Evolutionary conservation across 2,888 invertebrate species (phyloP), one percentile per base, ranked within the genome.

Genomic region (Thymelicus lineola): DNA sequence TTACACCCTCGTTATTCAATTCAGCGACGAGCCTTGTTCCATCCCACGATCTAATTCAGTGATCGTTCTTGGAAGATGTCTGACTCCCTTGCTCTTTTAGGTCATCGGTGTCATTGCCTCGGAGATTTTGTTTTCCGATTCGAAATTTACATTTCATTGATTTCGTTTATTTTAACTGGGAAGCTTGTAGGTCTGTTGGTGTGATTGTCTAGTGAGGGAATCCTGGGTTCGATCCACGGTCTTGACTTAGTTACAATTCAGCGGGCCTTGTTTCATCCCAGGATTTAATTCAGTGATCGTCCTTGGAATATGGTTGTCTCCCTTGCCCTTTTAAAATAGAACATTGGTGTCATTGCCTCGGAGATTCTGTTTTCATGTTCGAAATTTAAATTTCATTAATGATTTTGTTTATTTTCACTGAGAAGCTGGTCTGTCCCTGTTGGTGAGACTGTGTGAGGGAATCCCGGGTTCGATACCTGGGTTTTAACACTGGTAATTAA

Each of bases 1-100:
- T 91, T 91, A 89, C 88, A 89, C 88, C 84, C 89, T 91, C 83
- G 91, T 93, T 93, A 93, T 93, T 85, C 93, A 93, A 93, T 93
- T 93, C 89, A 88, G 84, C 83, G 86, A 77, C 73, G 75, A 84
- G 81, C 80, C 86, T 91, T 92, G 91, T 91, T 90, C 91, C 84
- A 70, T 70, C 59, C 63, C 64, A 69, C 69, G 59, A 70, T 70
- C 69, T 64, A 63, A 59, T 70, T 70, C 69, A 59, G 63, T 66
- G 66, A 59, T 66, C 66, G 66, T 59, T 69, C 69, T 69, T 69
- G 63, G 69, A 63, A 69, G 69, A 69, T 63, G 63, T 20, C 53
- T 28, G 53, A 65, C 65, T 57, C 35, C 48, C 46, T 35, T 42
- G 68, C 46, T 58, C 64, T 57, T 64, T 57, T 64, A 59, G 64